Percentiles rank a stretch among this genome's conserved stretches.
Evolutionary conservation across 2,797 vertebrate species (phyloP).

Genomic region (Tympanoctomys barrerae): DNA sequence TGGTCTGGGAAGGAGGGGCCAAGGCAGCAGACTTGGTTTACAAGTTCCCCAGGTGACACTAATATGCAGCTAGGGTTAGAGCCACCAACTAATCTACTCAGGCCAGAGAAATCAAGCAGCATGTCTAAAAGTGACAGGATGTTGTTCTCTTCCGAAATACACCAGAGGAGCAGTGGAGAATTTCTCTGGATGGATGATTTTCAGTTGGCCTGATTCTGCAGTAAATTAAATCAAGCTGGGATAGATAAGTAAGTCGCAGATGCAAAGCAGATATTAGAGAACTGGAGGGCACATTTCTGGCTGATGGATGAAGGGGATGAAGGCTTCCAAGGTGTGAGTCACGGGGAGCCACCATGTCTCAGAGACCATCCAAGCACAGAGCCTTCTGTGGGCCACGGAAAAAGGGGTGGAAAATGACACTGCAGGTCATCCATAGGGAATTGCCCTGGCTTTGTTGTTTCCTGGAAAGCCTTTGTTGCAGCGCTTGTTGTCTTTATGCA

Average conservation of each 20-base stretch:
- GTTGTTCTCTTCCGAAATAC: slow-evolving; percentile 41
- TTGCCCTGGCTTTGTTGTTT: background rate
- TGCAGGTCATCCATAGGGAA: background rate
- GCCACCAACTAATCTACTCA: background rate
- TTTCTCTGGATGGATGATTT: slow-evolving; percentile 23
- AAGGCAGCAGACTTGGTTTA: slow-evolving; percentile 32
- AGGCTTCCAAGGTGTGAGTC: background rate
- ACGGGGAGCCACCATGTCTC: accelerated
- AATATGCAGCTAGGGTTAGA: slow-evolving; percentile 28
- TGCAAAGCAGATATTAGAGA: background rate
- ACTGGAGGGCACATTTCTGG: background rate
- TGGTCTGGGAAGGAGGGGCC: slow-evolving; percentile 69
- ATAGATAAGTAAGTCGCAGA: slow-evolving; percentile 3
- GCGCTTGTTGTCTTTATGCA: background rate
- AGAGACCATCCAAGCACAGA: background rate
- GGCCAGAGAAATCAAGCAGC: background rate
- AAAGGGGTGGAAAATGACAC: background rate
- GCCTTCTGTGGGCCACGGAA: background rate
- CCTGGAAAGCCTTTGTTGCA: background rate
- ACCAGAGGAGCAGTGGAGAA: background rate
- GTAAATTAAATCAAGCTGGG: slow-evolving; percentile 17
- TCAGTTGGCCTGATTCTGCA: slow-evolving; percentile 40
- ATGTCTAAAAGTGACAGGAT: slow-evolving; percentile 36
- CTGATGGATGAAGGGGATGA: background rate
- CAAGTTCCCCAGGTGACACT: slow-evolving; percentile 66